A percentile compares a stretch with the other conserved stretches of the same genome.
Evolutionary conservation across 2,797 vertebrate genomes (phyloP).

Genomic region (Sebastiscus albofasciatus): DNA sequence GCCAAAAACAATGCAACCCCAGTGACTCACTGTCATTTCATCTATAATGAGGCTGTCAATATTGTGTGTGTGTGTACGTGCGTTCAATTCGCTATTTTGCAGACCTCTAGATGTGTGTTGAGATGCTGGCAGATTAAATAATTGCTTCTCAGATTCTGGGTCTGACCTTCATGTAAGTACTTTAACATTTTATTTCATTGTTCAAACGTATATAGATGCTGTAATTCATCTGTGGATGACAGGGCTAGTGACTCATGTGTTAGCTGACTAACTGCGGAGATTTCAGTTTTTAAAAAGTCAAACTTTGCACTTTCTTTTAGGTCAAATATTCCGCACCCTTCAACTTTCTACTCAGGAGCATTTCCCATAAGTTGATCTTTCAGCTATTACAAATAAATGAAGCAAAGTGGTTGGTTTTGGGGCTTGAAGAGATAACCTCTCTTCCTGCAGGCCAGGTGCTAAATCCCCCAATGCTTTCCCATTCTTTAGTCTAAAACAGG

Average conservation of each 20-base stretch:
- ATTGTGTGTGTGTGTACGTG: neutral
- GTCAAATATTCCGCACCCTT: neutral
- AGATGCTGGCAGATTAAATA: conserved; percentile 64
- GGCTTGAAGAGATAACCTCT: neutral
- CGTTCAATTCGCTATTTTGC: neutral
- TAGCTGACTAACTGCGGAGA: neutral
- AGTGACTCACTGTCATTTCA: conserved; percentile 31
- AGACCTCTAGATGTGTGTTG: neutral
- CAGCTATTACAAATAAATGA: neutral
- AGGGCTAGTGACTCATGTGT: neutral
- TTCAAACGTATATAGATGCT: neutral
- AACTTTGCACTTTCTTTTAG: neutral
- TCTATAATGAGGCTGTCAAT: conserved; percentile 22
- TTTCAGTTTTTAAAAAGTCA: neutral
- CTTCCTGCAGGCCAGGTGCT: neutral
- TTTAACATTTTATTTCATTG: neutral
- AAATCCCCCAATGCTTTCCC: neutral
- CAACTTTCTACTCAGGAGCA: neutral
- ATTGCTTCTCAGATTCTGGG: conserved; percentile 10
- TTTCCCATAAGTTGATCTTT: neutral
- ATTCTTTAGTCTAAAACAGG: neutral
- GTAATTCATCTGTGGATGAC: neutral
- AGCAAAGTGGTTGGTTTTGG: neutral
- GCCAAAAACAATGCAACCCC: conserved; percentile 44
- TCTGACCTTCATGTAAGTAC: neutral